Conservation (phyloP, 2,888 invertebrate genomes). For the Lymantria dispar region DNA sequence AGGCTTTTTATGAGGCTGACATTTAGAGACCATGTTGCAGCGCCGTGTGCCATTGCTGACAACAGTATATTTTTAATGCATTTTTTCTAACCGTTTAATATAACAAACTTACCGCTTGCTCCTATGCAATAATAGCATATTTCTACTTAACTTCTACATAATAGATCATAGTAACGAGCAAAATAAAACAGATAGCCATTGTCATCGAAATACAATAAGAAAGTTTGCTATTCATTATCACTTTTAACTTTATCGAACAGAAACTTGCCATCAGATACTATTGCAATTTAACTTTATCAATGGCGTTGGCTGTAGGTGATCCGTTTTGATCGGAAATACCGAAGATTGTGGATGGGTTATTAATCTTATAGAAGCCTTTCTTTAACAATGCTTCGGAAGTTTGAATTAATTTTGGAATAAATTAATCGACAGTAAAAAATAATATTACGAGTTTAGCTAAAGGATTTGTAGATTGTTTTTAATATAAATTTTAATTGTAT, state of each 20-base stretch:
- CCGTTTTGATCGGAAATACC: constrained; percentile 15
- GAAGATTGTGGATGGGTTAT: constrained; percentile 11
- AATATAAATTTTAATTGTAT: no score
- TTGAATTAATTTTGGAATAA: constrained; percentile 11
- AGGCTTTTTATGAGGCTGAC: no score
- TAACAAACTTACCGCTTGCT: no score
- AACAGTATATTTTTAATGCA: no score
- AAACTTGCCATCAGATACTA: constrained; percentile 15
- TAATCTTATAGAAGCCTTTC: background rate
- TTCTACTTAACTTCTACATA: no score
- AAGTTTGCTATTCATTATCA: constrained; percentile 21
- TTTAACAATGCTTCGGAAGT: constrained; percentile 7
- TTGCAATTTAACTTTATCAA: constrained; percentile 30
- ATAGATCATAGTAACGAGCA: no score
- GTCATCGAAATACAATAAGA: constrained; percentile 18
- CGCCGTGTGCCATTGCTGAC: no score
- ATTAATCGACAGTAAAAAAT: constrained; percentile 2
- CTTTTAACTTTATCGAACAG: constrained; percentile 16
- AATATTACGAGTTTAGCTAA: background rate
- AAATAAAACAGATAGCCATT: constrained; percentile 4
- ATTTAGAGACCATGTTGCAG: no score
- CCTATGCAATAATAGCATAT: no score
- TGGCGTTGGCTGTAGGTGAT: constrained; percentile 16
- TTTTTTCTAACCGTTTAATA: no score
- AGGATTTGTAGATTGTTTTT: background rate